Conservation (phyloP, 2,797 vertebrate genomes). For the Fistularia commersonii region DNA sequence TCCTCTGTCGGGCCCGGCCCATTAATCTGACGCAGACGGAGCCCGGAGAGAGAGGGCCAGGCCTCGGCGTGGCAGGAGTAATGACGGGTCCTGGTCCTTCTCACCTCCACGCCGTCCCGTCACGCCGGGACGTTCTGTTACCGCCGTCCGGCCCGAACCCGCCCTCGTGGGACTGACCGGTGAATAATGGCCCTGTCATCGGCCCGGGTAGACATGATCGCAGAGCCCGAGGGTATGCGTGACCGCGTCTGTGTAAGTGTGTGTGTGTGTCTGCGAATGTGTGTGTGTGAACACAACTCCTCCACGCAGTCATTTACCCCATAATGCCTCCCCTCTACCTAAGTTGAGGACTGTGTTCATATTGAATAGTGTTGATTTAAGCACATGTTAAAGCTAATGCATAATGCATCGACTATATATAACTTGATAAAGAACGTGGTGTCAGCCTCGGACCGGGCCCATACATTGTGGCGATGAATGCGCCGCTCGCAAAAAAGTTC, state of each 20-base stretch:
- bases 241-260: constrained; percentile 38
- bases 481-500: constrained; percentile 67
- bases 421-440: constrained; percentile 76
- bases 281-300: constrained; percentile 23
- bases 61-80: constrained; percentile 57
- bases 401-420: constrained; percentile 75
- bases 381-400: constrained; percentile 71
- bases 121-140: constrained; percentile 56
- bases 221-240: constrained; percentile 66
- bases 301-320: constrained; percentile 56
- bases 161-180: constrained; percentile 84
- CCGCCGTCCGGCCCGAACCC: constrained; percentile 78
- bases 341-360: constrained; percentile 61
- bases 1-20: constrained; percentile 90
- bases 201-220: constrained; percentile 79
- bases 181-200: constrained; percentile 96
- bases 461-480: constrained; percentile 73
- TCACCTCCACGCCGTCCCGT: constrained; percentile 66
- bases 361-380: constrained; percentile 73
- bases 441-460: constrained; percentile 63
- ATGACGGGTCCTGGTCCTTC: constrained; percentile 72
- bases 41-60: constrained; percentile 50
- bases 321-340: constrained; percentile 55
- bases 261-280: constrained; percentile 63
- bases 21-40: constrained; percentile 87